Percentiles rank a stretch among this genome's conserved stretches.
phyloP scores from a whole-genome alignment of 2,797 vertebrate genomes.

The Melopsittacus undulatus region DNA sequence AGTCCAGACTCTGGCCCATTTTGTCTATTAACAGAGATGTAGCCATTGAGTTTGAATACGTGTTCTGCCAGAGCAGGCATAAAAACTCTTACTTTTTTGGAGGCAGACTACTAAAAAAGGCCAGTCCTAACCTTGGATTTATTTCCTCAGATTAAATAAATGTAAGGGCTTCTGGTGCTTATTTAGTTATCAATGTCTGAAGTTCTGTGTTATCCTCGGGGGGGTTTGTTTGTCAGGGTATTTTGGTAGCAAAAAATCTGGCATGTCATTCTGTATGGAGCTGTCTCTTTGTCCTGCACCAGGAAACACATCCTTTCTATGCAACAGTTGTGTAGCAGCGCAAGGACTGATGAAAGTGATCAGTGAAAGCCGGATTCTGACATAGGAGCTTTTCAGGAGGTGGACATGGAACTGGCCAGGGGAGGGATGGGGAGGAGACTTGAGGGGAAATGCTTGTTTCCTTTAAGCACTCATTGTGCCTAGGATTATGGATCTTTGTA shows the following conservation, averaged over 20 bases:
- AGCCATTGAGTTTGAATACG: neutral
- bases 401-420: neutral
- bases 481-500: neutral
- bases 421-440: neutral
- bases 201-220: neutral
- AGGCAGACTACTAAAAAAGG: neutral
- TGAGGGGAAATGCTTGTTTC: neutral
- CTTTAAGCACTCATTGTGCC: neutral
- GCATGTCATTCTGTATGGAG: neutral
- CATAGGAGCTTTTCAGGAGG: neutral
- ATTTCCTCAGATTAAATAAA: neutral
- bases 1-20: neutral
- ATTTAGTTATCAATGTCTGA: fast-evolving
- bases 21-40: neutral
- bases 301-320: neutral
- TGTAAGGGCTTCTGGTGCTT: neutral
- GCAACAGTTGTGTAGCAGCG: fast-evolving
- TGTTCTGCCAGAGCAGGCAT: neutral
- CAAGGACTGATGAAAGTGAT: neutral
- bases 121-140: neutral
- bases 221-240: neutral
- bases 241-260: neutral
- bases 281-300: neutral
- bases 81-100: neutral
- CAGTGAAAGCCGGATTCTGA: neutral